Conservation (phyloP, 2,113 vertebrate genomes). For the Podarcis cretensis region DNA sequence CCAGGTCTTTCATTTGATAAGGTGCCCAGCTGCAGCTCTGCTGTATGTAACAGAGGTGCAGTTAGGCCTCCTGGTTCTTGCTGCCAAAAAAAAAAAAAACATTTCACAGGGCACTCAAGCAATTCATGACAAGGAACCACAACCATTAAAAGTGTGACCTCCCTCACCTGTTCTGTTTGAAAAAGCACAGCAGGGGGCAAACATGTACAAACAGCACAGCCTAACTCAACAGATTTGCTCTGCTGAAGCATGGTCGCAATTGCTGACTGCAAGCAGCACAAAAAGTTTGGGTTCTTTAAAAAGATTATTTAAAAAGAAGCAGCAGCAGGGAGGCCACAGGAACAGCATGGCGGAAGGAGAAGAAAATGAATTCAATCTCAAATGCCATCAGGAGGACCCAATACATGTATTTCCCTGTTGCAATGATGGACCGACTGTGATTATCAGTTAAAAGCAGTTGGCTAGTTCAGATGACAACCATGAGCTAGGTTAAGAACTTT, state of each 20-base stretch:
- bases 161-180: background rate
- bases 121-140: slow-evolving; percentile 17
- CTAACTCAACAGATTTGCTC: rapidly evolving
- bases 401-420: rapidly evolving
- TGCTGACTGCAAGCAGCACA: rapidly evolving
- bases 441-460: too few species aligned
- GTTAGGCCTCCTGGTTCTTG: background rate
- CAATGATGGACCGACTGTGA: background rate
- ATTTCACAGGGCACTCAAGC: background rate
- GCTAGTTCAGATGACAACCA: too few species aligned
- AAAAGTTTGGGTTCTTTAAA: rapidly evolving
- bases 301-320: background rate
- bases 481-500: too few species aligned
- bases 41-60: background rate
- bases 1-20: background rate
- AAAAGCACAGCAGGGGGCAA: background rate
- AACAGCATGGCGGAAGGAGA: rapidly evolving
- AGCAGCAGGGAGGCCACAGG: background rate
- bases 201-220: background rate
- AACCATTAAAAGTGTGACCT: slow-evolving; percentile 11
- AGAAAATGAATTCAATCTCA: rapidly evolving
- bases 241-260: rapidly evolving
- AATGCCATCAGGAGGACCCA: background rate
- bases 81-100: background rate
- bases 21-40: background rate